phyloP scores from a whole-genome alignment of 2,888 invertebrate genomes.

The Lochmaea capreae region DNA sequence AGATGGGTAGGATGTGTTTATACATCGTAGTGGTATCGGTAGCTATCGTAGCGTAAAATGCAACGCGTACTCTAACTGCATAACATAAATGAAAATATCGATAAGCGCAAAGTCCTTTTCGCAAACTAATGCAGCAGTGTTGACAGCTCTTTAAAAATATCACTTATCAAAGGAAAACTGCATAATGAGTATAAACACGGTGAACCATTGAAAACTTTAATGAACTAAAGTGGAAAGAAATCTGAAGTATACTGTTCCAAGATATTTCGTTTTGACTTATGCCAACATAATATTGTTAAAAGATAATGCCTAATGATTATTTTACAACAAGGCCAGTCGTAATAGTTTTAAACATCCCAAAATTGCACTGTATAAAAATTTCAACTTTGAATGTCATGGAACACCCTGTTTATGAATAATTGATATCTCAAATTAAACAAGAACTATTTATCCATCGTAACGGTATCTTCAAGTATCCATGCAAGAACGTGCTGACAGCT shows the following conservation, averaged over 20 bases:
- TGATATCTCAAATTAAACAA: background rate
- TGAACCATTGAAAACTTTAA: no score
- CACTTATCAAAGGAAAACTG: background rate
- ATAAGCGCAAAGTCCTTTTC: constrained; percentile 26
- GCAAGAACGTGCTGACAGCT: constrained; percentile 16
- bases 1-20: constrained; percentile 18
- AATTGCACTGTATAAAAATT: no score
- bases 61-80: constrained; percentile 60
- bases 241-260: no score
- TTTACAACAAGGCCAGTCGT: no score
- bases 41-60: constrained; percentile 58
- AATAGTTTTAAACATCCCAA: no score
- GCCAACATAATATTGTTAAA: no score
- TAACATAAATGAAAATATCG: constrained; percentile 53
- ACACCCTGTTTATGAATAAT: background rate
- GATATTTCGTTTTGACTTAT: no score
- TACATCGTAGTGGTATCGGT: constrained; percentile 22
- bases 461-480: background rate
- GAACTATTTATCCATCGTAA: background rate
- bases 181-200: background rate
- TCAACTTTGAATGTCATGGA: no score
- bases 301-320: no score
- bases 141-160: background rate
- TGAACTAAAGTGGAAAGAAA: no score
- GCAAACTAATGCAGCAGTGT: background rate